Percentiles rank a stretch among this genome's conserved stretches.
These are phyloP conservation scores for Protobothrops flavoviridis DNA, from an alignment of 2,113 vertebrate genomes.

Conservation along the genomic window DNA sequence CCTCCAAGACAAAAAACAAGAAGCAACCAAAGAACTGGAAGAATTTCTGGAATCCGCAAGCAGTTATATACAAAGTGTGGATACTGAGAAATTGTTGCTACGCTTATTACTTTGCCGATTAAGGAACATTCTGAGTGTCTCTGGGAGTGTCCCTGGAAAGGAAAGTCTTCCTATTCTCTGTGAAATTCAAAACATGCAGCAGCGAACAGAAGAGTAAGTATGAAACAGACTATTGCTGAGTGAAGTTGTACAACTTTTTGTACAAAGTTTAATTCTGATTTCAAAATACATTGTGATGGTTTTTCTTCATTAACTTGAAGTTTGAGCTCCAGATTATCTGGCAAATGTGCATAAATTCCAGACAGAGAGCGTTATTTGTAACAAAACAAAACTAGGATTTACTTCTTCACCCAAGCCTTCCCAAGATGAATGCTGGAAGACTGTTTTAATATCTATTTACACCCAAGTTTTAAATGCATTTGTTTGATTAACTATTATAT, in stretches of 20 bases:
- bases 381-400: not conserved
- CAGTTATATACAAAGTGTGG: conserved; percentile 78
- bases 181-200: conserved; percentile 81
- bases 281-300: not conserved
- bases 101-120: conserved; percentile 78
- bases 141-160: conserved; percentile 61
- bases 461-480: not conserved
- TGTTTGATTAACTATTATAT: not conserved
- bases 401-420: not conserved
- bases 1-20: conserved; percentile 62
- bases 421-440: not conserved
- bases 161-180: conserved; percentile 68
- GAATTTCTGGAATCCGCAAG: conserved; percentile 72
- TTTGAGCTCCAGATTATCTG: conserved; percentile 7
- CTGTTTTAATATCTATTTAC: not conserved
- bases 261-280: not conserved
- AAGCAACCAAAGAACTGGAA: conserved; percentile 72
- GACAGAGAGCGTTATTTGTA: not conserved
- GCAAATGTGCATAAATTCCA: not conserved
- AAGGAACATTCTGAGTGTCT: conserved; percentile 67
- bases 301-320: not conserved
- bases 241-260: not conserved
- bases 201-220: conserved; percentile 78
- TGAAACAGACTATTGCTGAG: not conserved
- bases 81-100: conserved; percentile 80